A percentile compares a stretch with the other conserved stretches of the same genome.
Conservation (phyloP, 2,888 invertebrate genomes). For the Therioaphis trifolii region DNA sequence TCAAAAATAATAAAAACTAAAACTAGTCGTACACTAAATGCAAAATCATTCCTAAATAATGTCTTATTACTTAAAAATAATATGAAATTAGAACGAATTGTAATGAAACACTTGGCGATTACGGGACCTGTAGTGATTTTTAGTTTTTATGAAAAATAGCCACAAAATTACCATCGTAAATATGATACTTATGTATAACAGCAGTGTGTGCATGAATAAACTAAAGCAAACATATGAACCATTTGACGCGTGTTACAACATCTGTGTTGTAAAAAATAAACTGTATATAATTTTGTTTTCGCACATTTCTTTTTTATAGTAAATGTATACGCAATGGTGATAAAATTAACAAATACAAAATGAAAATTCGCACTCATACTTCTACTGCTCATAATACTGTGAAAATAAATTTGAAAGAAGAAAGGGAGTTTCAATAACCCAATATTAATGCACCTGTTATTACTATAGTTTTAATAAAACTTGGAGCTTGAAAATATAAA, state of each 20-base stretch:
- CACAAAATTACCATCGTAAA: not conserved
- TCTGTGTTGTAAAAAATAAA: slow-evolving; percentile 23
- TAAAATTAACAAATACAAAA: not conserved
- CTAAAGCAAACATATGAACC: slow-evolving; percentile 25
- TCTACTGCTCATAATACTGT: not conserved
- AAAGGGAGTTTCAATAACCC: not conserved
- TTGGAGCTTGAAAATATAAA: too few relatives aligned
- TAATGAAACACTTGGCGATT: slow-evolving; percentile 3
- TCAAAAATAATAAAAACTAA: slow-evolving; percentile 18
- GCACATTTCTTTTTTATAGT: not conserved
- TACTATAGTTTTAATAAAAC: not conserved
- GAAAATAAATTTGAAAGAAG: not conserved
- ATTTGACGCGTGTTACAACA: slow-evolving; percentile 24
- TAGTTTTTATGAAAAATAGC: not conserved
- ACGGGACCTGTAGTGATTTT: not conserved
- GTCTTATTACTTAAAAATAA: not conserved
- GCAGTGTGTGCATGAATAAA: not conserved
- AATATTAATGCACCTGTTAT: too few relatives aligned
- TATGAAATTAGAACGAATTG: not conserved
- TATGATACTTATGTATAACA: not conserved
- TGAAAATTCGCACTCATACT: not conserved
- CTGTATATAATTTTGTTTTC: slow-evolving; percentile 3
- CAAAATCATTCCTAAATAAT: slow-evolving; percentile 6
- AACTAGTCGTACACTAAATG: not conserved
- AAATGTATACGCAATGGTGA: not conserved